Evolutionary conservation across 1,140 invertebrate species (phyloP).

Genomic region (Bombus consobrinus): DNA sequence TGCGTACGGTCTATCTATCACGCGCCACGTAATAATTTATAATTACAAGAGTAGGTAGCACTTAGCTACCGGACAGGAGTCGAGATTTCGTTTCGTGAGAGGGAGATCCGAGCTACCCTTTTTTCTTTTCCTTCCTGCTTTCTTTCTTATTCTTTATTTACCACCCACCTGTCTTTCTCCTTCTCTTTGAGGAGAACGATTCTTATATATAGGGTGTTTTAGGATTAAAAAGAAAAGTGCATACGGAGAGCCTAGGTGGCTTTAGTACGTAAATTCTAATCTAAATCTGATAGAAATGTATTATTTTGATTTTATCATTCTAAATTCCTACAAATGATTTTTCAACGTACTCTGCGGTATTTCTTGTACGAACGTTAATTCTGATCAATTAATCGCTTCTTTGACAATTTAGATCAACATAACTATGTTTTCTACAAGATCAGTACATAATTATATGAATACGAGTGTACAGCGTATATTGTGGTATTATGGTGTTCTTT

Average conservation of each 20-base stretch:
- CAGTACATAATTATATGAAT: too few relatives aligned
- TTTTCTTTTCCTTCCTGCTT: not conserved
- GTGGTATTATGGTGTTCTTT: too few relatives aligned
- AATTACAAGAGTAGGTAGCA: constrained; percentile 75
- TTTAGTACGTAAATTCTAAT: too few relatives aligned
- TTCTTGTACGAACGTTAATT: too few relatives aligned
- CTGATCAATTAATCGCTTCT: too few relatives aligned
- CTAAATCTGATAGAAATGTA: too few relatives aligned
- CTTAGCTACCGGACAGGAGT: constrained; percentile 70
- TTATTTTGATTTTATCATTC: too few relatives aligned
- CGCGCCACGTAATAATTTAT: constrained; percentile 75
- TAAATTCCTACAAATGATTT: too few relatives aligned
- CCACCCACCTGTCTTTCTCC: not conserved
- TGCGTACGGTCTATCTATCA: constrained; percentile 73
- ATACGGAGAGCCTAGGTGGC: not conserved
- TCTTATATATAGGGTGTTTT: not conserved
- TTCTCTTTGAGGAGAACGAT: too few relatives aligned
- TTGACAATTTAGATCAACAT: too few relatives aligned
- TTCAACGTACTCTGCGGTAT: too few relatives aligned
- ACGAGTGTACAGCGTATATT: too few relatives aligned
- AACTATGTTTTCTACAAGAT: accelerated
- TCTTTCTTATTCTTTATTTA: not conserved
- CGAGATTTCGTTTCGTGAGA: constrained; percentile 57
- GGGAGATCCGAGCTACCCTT: constrained; percentile 9
- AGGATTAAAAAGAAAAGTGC: not conserved